Percentiles rank a stretch among this genome's conserved stretches.
Evolutionary conservation across 2,113 vertebrate genomes (phyloP).

Genomic region (Equus quagga): DNA sequence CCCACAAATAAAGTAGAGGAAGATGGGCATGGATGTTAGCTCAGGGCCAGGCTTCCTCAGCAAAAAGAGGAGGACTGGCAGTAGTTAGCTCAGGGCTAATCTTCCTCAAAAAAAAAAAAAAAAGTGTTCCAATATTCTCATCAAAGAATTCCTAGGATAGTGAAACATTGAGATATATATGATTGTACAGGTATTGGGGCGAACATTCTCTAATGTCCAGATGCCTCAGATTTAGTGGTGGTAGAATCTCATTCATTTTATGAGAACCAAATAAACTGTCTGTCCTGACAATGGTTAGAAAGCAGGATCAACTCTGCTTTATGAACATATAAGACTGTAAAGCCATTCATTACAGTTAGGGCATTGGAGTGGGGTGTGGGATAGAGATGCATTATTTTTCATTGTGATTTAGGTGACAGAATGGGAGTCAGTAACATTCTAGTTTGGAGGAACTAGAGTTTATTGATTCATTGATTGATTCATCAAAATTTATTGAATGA

Average conservation of each 20-base stretch:
- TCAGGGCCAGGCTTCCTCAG: too few species aligned
- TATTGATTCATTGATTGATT: not conserved
- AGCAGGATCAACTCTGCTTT: not conserved
- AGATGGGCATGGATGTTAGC: too few species aligned
- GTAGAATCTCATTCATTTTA: not conserved
- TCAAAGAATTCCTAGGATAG: not conserved
- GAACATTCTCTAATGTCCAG: not conserved
- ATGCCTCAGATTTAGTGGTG: not conserved
- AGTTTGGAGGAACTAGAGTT: not conserved
- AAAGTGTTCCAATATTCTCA: not conserved
- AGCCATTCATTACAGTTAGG: not conserved
- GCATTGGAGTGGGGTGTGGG: not conserved
- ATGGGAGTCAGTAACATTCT: not conserved
- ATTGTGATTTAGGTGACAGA: not conserved
- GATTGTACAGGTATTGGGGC: not conserved
- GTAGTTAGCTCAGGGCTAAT: too few species aligned
- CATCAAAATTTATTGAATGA: not conserved
- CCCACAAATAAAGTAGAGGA: too few species aligned
- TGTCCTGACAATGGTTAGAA: not conserved
- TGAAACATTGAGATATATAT: not conserved
- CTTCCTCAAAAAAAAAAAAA: too few species aligned
- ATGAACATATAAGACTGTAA: not conserved
- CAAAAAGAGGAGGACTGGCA: too few species aligned
- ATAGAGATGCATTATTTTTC: not conserved
- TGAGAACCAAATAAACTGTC: constrained; percentile 17